These are phyloP conservation scores for Carassius gibelio DNA, from an alignment of 2,113 vertebrate species.

Conservation along the genomic window DNA sequence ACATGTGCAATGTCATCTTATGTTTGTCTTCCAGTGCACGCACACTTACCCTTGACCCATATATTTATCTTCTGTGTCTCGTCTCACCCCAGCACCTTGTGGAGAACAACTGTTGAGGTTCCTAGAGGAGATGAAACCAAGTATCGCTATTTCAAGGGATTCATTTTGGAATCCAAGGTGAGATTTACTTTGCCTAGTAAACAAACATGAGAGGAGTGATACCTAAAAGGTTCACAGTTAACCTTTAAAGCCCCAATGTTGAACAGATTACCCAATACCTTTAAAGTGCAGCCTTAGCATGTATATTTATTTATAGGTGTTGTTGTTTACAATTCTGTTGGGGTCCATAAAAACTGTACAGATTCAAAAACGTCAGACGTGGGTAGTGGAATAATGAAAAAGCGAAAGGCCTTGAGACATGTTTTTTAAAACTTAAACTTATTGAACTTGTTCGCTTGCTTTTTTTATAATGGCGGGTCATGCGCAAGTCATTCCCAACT, in stretches of 20 bases:
- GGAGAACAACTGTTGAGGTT: constrained; percentile 80
- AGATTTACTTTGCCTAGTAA: constrained; percentile 49
- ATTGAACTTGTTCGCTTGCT: too few species aligned
- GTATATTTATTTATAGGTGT: constrained; percentile 1
- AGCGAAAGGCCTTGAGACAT: too few species aligned
- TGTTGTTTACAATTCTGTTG: neutral
- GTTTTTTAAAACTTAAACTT: neutral
- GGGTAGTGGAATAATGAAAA: too few species aligned
- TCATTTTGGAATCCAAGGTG: constrained; percentile 88
- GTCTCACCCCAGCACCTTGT: constrained; percentile 73
- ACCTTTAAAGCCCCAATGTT: neutral
- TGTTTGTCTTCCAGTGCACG: neutral
- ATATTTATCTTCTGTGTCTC: constrained; percentile 5
- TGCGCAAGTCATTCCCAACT: neutral
- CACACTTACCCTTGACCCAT: neutral
- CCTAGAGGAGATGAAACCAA: constrained; percentile 74
- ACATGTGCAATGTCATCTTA: constrained; percentile 43
- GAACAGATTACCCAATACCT: neutral
- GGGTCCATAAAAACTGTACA: too few species aligned
- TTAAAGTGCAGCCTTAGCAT: neutral
- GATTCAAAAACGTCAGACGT: too few species aligned
- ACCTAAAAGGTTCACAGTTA: neutral
- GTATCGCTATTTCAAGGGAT: constrained; percentile 94
- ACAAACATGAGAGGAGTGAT: neutral
- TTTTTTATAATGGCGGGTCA: too few species aligned